A percentile compares a stretch with the other conserved stretches of the same genome.
Evolutionary conservation across 1,140 invertebrate species (phyloP).

Genomic region (Drosophila rhopaloa): DNA sequence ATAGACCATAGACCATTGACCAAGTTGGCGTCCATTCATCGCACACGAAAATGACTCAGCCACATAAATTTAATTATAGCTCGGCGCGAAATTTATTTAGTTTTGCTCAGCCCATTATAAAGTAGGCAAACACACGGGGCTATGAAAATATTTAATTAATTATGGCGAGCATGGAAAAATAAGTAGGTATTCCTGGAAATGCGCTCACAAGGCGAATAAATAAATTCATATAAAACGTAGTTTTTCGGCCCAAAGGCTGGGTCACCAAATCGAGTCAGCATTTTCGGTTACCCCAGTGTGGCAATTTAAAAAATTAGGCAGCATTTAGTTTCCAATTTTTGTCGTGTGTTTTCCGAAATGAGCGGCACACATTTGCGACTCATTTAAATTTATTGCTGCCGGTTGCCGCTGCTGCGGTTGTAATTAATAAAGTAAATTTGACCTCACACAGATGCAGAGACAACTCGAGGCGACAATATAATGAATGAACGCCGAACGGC

Average conservation of each 20-base stretch:
- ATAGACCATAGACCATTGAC: conserved; percentile 74
- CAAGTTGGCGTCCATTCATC: conserved; percentile 67
- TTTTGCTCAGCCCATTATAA: conserved; percentile 74
- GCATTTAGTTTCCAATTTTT: conserved; percentile 69
- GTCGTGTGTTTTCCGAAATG: conserved; percentile 51
- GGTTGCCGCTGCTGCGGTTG: conserved; percentile 43
- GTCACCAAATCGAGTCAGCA: conserved; percentile 41
- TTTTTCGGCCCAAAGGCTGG: conserved; percentile 7
- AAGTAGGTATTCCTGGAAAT: conserved; percentile 66
- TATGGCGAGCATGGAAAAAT: conserved; percentile 47
- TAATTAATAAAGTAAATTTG: conserved; percentile 83
- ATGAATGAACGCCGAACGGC: conserved; percentile 67
- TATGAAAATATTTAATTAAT: conserved; percentile 78
- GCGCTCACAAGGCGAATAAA: conserved; percentile 29
- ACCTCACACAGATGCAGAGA: conserved; percentile 66
- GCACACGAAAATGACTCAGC: conserved; percentile 65
- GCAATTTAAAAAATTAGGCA: conserved; percentile 63
- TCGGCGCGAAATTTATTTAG: conserved; percentile 76
- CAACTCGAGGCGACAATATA: conserved; percentile 72
- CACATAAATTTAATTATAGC: conserved; percentile 81
- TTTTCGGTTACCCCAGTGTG: conserved; percentile 28
- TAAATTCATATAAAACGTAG: conserved; percentile 14
- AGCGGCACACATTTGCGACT: conserved; percentile 64
- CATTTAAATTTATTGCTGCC: conserved; percentile 70
- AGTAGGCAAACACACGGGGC: conserved; percentile 43